Evolutionary conservation across 2,797 vertebrate species (phyloP).

Genomic region (Neomorphus geoffroyi): DNA sequence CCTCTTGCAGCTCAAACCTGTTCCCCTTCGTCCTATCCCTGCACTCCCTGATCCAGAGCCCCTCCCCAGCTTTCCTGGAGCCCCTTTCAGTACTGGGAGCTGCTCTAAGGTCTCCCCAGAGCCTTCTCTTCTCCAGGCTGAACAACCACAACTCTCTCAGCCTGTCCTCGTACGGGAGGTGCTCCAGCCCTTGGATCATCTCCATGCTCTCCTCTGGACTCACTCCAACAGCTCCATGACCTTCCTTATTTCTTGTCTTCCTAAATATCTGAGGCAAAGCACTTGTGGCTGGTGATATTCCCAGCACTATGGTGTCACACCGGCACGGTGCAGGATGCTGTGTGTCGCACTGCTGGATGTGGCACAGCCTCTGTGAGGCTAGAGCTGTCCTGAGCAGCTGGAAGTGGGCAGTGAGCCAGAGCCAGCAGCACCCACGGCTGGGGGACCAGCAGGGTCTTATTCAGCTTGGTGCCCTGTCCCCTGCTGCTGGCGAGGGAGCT

Average conservation of each 20-base stretch:
- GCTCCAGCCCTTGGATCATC: too few species aligned
- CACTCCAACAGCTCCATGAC: too few species aligned
- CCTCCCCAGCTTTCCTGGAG: too few species aligned
- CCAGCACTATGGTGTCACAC: background rate
- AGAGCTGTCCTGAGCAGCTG: background rate
- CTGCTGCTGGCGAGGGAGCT: background rate
- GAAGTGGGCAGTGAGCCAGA: background rate
- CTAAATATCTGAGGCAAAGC: background rate
- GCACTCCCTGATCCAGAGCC: too few species aligned
- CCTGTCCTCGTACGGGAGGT: too few species aligned
- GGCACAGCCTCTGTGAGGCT: background rate
- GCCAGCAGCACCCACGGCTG: background rate
- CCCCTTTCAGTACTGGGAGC: too few species aligned
- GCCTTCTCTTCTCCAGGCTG: too few species aligned
- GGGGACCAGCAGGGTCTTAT: rapidly evolving
- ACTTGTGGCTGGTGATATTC: background rate
- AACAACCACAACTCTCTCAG: too few species aligned
- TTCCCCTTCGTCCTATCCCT: too few species aligned
- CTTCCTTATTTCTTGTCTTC: background rate
- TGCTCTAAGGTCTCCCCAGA: too few species aligned
- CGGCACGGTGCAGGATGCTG: rapidly evolving
- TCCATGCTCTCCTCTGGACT: too few species aligned
- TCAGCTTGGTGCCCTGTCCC: background rate
- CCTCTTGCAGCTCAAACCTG: too few species aligned
- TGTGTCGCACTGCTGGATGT: rapidly evolving